Base-by-base conservation (phyloP, 2,113 vertebrate species). In the Dromaius novaehollandiae region DNA sequence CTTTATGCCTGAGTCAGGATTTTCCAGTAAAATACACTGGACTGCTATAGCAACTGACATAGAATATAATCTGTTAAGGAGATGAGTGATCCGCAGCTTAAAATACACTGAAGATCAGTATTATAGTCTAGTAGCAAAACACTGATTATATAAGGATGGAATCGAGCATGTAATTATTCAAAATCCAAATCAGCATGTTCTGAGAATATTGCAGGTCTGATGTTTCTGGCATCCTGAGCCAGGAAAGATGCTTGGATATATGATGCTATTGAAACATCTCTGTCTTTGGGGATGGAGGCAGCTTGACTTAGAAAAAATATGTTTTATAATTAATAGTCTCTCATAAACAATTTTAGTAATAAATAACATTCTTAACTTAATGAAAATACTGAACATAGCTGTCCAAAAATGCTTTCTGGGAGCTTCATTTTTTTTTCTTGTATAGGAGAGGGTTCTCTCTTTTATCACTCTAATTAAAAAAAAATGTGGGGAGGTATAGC, bases 61-160 rank as follows among this genome's bases (percentile, higher is more conserved):
- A 86, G 68, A 93, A 51, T 88, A 78, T 93, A 88, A 91, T 94
- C 85, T 78, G 9, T 88, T 88, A 70, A 74, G 7, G 55, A 83
- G 44, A 83, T 96, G 95, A 96, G 66, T 96, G 89, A 96, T 96
- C 36, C 89, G 46, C 63, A 66, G 94, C n/a, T 96, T 95, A 80
- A 96, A 95, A 88, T 95, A 84, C 55, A 63, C 70, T 51, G 30
- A 86, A 8, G 77, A 86, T 94, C 71, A 81, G 64, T 89, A 36
- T 93, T 83, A 66, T 38, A 89, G 60, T 51, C 55, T 94, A 24
- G 34, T 86, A 94, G 88, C 71, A 90, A 94, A 93, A 89, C 60
- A 82, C 48, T 86, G 30, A 87, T 87, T 83, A 66, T 74, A 61
- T 24, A 94, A 78, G 40, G 19, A 63, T 83, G 46, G 55, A 95